These are phyloP conservation scores for Brachypteracias leptosomus DNA, from an alignment of 2,113 vertebrate genomes.

Conservation along the genomic window DNA sequence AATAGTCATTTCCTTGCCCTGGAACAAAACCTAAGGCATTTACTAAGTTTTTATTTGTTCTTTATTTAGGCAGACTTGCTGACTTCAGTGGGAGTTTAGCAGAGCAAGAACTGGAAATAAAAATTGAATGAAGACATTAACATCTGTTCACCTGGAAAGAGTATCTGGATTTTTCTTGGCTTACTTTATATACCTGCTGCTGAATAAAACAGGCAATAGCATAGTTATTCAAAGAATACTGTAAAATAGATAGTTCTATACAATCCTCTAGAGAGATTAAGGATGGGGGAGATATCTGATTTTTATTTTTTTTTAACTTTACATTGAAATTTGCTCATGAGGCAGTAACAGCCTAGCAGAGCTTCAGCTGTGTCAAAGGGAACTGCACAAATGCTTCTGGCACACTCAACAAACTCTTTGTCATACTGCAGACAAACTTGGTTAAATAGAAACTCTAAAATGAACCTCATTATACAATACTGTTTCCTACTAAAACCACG, in stretches of 20 bases:
- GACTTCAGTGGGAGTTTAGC: conserved; percentile 22
- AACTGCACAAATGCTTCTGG: background rate
- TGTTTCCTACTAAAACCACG: background rate
- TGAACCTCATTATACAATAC: background rate
- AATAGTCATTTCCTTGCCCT: background rate
- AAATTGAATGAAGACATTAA: conserved; percentile 31
- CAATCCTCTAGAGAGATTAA: background rate
- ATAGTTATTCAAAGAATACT: background rate
- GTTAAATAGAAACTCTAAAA: background rate
- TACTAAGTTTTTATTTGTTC: conserved; percentile 11
- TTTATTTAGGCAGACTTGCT: conserved; percentile 42
- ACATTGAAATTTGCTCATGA: background rate
- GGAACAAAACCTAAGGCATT: conserved; percentile 22
- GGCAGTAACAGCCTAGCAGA: background rate
- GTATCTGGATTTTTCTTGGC: background rate
- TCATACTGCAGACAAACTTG: background rate
- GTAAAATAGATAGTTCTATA: background rate
- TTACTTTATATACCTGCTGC: background rate
- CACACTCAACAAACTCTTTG: background rate
- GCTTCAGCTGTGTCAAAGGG: background rate
- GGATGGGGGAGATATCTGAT: background rate
- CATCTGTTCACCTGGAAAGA: conserved; percentile 41
- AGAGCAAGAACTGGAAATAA: conserved; percentile 3
- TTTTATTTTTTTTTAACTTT: background rate
- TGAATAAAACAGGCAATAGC: background rate